A percentile compares a stretch with the other conserved stretches of the same genome.
These are phyloP conservation scores for Oscarella lobularis DNA, from an alignment of 37 sponge, comb jelly and placozoan genomes.

Conservation along the genomic window DNA sequence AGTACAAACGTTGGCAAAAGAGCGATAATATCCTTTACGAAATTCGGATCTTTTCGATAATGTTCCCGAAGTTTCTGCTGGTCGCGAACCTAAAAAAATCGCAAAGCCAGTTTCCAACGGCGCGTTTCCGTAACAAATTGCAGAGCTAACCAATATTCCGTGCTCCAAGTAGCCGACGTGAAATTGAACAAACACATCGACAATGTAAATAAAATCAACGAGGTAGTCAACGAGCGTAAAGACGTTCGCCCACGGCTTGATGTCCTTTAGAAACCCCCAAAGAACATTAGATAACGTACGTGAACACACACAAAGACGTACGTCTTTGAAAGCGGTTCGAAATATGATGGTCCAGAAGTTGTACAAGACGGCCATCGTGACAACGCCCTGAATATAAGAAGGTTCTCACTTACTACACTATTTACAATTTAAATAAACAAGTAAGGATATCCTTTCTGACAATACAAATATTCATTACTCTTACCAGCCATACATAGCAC, in stretches of 20 bases:
- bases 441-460: not conserved
- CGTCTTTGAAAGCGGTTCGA: not conserved
- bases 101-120: too few species aligned
- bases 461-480: not conserved
- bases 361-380: slow-evolving; percentile 3
- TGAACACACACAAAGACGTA: not conserved
- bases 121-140: too few species aligned
- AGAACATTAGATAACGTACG: not conserved
- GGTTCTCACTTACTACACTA: not conserved
- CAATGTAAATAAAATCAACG: slow-evolving; percentile 63
- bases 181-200: slow-evolving; percentile 74
- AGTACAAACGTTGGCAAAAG: not conserved
- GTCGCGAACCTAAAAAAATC: not conserved
- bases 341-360: slow-evolving; percentile 1
- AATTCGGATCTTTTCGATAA: not conserved
- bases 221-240: slow-evolving; percentile 46
- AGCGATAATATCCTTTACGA: not conserved
- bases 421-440: not conserved
- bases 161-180: slow-evolving; percentile 74
- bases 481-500: slow-evolving; percentile 5
- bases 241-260: not conserved
- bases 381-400: not conserved
- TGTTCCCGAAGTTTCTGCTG: not conserved
- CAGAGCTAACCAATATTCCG: slow-evolving; percentile 48
- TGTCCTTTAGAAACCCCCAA: not conserved